Evolutionary conservation across 2,797 vertebrate species (phyloP).

Genomic region (Gymnopithys bicolor): DNA sequence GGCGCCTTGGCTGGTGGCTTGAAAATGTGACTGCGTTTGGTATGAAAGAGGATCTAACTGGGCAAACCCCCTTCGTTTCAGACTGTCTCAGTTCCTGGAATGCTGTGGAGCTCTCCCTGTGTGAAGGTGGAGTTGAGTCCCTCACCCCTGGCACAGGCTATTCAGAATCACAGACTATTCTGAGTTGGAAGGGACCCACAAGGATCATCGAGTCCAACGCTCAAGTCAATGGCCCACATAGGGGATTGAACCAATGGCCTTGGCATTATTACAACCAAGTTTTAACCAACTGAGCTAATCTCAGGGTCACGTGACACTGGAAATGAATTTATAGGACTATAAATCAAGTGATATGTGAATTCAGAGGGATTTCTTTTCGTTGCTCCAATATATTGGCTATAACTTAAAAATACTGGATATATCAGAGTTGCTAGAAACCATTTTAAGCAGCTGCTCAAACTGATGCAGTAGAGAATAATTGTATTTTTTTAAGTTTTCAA

Average conservation of each 20-base stretch:
- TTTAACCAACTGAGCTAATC: no score
- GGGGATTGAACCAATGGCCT: no score
- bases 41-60: neutral
- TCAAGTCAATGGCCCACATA: no score
- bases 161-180: no score
- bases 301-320: neutral
- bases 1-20: neutral
- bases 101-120: rapidly evolving
- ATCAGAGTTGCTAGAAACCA: neutral
- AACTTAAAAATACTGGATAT: neutral
- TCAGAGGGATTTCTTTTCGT: neutral
- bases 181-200: no score
- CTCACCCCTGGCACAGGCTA: neutral
- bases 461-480: neutral
- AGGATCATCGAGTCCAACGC: no score
- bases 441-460: neutral
- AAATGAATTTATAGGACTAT: neutral
- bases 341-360: rapidly evolving
- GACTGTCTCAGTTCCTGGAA: neutral
- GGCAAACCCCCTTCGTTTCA: neutral
- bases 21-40: neutral
- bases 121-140: neutral
- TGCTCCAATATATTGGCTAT: neutral
- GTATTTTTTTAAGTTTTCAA: neutral
- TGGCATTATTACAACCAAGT: no score